These are phyloP conservation scores for Adela reaumurella DNA, from an alignment of 2,888 invertebrate genomes.

Conservation along the genomic window DNA sequence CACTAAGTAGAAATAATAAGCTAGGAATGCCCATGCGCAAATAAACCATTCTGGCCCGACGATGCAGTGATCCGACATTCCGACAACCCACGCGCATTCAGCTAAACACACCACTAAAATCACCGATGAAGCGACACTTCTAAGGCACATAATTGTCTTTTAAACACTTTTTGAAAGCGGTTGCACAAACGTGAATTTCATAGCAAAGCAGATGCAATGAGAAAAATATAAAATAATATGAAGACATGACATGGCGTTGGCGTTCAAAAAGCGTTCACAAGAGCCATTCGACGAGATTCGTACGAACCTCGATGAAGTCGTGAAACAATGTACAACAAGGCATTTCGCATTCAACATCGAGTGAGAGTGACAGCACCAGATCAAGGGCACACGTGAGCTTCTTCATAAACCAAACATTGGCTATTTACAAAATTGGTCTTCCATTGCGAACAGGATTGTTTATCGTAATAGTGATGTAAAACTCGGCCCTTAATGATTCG, in stretches of 20 bases:
- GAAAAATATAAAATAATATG: background rate
- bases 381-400: background rate
- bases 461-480: no score
- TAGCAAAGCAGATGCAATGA: background rate
- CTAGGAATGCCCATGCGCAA: constrained; percentile 52
- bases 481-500: no score
- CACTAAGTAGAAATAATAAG: constrained; percentile 41
- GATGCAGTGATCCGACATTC: constrained; percentile 51
- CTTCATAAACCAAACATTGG: constrained; percentile 14
- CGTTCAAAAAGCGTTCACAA: constrained; percentile 5
- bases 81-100: constrained; percentile 43
- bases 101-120: constrained; percentile 33
- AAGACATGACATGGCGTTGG: background rate
- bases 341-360: constrained; percentile 36
- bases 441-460: no score
- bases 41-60: constrained; percentile 46
- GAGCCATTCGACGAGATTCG: constrained; percentile 1
- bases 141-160: background rate
- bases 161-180: constrained; percentile 3
- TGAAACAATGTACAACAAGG: constrained; percentile 5
- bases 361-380: constrained; percentile 17
- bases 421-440: constrained; percentile 1
- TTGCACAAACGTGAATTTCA: background rate
- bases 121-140: background rate
- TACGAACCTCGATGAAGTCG: background rate